Conservation (phyloP, 2,888 invertebrate genomes). For the Pollenia angustigena region DNA sequence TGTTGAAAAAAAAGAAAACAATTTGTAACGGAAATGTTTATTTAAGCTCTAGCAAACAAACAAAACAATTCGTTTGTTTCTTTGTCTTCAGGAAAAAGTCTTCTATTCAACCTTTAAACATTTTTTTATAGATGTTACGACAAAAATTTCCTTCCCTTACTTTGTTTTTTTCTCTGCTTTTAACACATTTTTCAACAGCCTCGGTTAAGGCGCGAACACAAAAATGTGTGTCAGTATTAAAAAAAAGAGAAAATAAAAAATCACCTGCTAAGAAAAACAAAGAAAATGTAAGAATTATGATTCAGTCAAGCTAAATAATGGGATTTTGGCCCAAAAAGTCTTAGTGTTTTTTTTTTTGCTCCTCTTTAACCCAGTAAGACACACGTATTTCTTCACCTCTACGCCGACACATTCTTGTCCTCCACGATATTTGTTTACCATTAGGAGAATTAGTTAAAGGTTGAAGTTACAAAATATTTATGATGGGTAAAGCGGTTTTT, state of each 20-base stretch:
- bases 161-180: background rate
- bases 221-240: constrained; percentile 17
- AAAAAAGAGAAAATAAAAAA: constrained; percentile 18
- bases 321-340: constrained; percentile 28
- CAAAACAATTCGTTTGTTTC: background rate
- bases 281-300: constrained; percentile 12
- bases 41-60: constrained; percentile 11
- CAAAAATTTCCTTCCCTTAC: background rate
- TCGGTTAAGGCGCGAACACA: constrained; percentile 38
- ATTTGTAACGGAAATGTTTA: constrained; percentile 31
- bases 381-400: background rate
- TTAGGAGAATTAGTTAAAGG: constrained; percentile 9
- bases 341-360: background rate
- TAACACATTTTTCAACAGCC: constrained; percentile 19
- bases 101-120: background rate
- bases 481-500: constrained; percentile 37
- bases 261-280: constrained; percentile 20
- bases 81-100: background rate
- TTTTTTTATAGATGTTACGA: constrained; percentile 17
- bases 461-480: background rate
- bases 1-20: constrained; percentile 1
- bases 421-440: constrained; percentile 1
- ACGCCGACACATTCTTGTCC: background rate
- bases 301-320: constrained; percentile 14
- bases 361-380: constrained; percentile 19